Base-by-base conservation (phyloP, 2,113 vertebrate species). In the Irena cyanogastra region DNA sequence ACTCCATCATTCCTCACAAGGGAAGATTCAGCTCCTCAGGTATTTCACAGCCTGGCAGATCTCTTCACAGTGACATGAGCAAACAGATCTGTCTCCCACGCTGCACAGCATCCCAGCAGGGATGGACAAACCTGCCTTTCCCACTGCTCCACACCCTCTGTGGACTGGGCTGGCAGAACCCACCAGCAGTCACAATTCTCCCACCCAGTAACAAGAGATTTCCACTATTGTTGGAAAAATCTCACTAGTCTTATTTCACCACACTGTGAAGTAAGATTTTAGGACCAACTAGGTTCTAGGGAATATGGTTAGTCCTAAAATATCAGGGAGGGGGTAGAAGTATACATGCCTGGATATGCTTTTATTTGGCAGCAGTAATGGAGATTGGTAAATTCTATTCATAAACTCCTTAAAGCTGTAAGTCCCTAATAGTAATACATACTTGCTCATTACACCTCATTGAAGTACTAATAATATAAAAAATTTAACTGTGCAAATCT, bases 131-230 rank as follows among this genome's bases (percentile, higher is more conserved):
- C 2, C 6, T 1, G 1, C n/a, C 53, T 53, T 42, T 60, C 22
- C 59, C 63, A 9, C 9, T 0, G 0, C 16, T 33, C 18, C 33
- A 28, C 1, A 3, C 3, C 10, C 21, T 31, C 57, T 9, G 26
- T 15, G 59, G 37, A 4, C 10, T 8, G 11, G 47, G 30, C 31
- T 37, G 57, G 47, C n/a, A 21, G 57, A 47, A 49, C 21, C 23
- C 60, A 54, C 11, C 33, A 42, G 66, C 35, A 63, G 26, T 10
- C 57, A 60, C 28, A 7, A 10, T 41, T 63, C 52, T 88, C 63
- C 33, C 70, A 56, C 27, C 23, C 57, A 22, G 33, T 1, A 1
- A 37, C 0, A 0, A 79, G 54, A 63, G 11, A 37, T 49, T 88
- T 56, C 49, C 28, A 31, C 14, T 12, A 15, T 0, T 60, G 19